Evolutionary conservation across 2,797 vertebrate genomes (phyloP), one percentile per base, ranked within the genome.

Genomic region (Remorina albescens): DNA sequence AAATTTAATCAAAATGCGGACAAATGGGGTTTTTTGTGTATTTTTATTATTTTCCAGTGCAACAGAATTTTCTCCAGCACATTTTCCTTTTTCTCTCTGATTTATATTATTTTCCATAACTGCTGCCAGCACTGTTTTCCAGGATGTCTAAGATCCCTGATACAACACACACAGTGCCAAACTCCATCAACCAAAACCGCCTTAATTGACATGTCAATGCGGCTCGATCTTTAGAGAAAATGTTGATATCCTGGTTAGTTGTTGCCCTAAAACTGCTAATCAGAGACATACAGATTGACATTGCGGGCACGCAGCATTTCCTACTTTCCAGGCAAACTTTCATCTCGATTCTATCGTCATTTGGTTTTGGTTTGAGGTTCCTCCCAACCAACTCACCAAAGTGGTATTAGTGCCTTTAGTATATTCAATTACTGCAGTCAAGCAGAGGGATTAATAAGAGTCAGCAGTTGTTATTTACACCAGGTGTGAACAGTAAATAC

Each of bases 351-450:
- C 6, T 8, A 21, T 67, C 51, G 58, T 63, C 61, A 62, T 50
- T 59, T 28, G 34, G 12, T 44, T 70, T 0, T 8, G 59, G 53
- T 67, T 32, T 60, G 75, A 21, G 23, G 44, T 77, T 74, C 69
- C 34, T 53, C 28, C 28, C 50, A 51, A 25, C 50, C 15, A 10
- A 23, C 57, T 73, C 47, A 60, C 69, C 70, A 53, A 59, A 66
- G 54, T 55, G 73, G 85, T 82, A 86, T 89, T 79, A 87, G 61
- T 42, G 42, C 44, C 62, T 84, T 74, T 36, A 65, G 57, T 74
- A 67, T 39, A 41, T 76, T 77, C 58, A 87, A 74, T 86, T 73
- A 78, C 56, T 46, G 66, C 66, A 79, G 66, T 65, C 28, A 60
- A 60, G 59, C 26, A 19, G 26, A 32, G 67, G 64, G 59, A 73